These are phyloP conservation scores for Noctua pronuba DNA, from an alignment of 2,888 invertebrate genomes.

Conservation along the genomic window DNA sequence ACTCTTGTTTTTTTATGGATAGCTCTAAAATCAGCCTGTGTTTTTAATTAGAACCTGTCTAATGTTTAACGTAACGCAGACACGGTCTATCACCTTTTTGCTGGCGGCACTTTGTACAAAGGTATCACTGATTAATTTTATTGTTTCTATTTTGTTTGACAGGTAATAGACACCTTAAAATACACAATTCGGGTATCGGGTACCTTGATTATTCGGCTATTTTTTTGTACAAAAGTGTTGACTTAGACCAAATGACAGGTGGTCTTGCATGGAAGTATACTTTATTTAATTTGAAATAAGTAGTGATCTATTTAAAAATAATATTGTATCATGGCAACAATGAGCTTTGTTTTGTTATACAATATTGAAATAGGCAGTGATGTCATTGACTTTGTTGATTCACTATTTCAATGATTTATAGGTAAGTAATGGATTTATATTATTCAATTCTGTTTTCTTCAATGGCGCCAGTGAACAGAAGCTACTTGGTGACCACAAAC, in stretches of 20 bases:
- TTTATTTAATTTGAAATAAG: neutral
- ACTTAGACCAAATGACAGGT: neutral
- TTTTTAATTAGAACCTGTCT: conserved; percentile 39
- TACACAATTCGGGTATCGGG: neutral
- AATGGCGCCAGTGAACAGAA: conserved; percentile 29
- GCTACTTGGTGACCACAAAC: conserved; percentile 38
- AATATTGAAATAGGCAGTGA: neutral
- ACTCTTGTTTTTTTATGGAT: conserved; percentile 4
- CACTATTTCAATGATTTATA: conserved; percentile 9
- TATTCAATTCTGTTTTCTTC: too few species aligned
- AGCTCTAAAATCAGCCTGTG: neutral
- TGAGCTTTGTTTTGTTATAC: neutral
- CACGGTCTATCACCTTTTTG: conserved; percentile 28
- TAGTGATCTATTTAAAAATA: neutral
- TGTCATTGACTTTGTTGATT: conserved; percentile 19
- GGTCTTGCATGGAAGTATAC: neutral
- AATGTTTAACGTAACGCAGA: conserved; percentile 11
- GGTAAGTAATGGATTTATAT: neutral
- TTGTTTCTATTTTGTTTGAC: conserved; percentile 40
- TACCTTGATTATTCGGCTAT: neutral
- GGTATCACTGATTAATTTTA: conserved; percentile 32
- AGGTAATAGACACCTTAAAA: conserved; percentile 22
- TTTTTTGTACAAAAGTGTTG: neutral
- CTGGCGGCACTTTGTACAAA: conserved; percentile 1
- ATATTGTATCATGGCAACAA: neutral